A percentile compares a stretch with the other conserved stretches of the same genome.
phyloP scores from a whole-genome alignment of 2,113 vertebrate genomes.

The Macroglossus sobrinus region DNA sequence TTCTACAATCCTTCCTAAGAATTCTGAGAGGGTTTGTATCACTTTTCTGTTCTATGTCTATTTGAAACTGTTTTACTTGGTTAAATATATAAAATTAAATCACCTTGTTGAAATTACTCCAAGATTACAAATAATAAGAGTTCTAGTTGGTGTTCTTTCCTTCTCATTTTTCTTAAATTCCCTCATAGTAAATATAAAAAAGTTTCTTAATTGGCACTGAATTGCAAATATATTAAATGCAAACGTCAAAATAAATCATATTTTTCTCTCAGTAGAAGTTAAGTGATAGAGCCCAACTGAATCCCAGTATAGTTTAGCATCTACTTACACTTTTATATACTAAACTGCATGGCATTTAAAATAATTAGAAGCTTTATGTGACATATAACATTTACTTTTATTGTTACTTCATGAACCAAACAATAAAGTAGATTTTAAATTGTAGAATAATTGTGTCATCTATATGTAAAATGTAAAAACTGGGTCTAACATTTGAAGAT shows the following conservation, averaged over 20 bases:
- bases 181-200: slow-evolving; percentile 44
- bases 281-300: slow-evolving; percentile 21
- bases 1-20: not conserved
- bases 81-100: slow-evolving; percentile 54
- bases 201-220: slow-evolving; percentile 67
- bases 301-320: slow-evolving; percentile 5
- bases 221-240: slow-evolving; percentile 62
- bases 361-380: slow-evolving; percentile 43
- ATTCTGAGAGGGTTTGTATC: not conserved
- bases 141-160: not conserved
- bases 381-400: slow-evolving; percentile 47
- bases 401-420: slow-evolving; percentile 34
- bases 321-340: slow-evolving; percentile 50
- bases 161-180: slow-evolving; percentile 27
- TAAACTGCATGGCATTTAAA: slow-evolving; percentile 38
- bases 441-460: not conserved
- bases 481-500: not conserved
- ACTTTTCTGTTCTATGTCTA: not conserved
- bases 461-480: slow-evolving; percentile 37
- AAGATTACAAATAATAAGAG: slow-evolving; percentile 54
- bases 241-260: slow-evolving; percentile 54
- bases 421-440: slow-evolving; percentile 37
- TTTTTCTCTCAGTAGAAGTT: slow-evolving; percentile 32
- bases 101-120: not conserved
- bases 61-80: slow-evolving; percentile 16